These are phyloP conservation scores for Bombus soroeensis DNA, from an alignment of 1,140 invertebrate genomes.

Conservation along the genomic window DNA sequence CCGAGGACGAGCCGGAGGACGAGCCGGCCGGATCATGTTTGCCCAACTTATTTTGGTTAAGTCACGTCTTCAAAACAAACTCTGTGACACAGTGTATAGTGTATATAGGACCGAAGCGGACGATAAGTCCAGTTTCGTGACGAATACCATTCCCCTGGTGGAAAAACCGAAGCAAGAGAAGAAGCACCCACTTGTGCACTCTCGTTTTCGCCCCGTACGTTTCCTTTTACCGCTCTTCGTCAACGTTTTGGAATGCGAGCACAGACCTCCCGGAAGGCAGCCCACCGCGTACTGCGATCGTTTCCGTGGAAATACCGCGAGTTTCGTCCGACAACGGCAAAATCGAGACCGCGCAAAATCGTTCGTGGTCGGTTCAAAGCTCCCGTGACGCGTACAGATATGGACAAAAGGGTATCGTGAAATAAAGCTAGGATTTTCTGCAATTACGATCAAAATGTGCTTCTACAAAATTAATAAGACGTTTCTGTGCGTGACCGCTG, in stretches of 20 bases:
- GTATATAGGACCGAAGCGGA: constrained; percentile 43
- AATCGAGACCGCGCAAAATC: not conserved
- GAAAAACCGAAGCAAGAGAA: constrained; percentile 10
- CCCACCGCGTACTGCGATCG: constrained; percentile 19
- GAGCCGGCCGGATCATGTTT: constrained; percentile 29
- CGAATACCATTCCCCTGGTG: constrained; percentile 21
- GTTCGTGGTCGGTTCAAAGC: not conserved
- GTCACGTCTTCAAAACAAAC: constrained; percentile 63
- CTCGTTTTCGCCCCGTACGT: not conserved
- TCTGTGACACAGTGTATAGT: constrained; percentile 43
- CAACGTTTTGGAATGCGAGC: constrained; percentile 36
- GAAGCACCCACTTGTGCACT: not conserved
- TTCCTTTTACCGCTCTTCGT: constrained; percentile 38
- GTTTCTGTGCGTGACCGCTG: too few relatives aligned
- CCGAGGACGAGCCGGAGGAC: not conserved
- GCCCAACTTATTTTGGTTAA: constrained; percentile 58
- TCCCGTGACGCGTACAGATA: not conserved
- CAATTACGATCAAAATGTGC: not conserved
- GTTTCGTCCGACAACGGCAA: constrained; percentile 8
- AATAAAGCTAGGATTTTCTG: not conserved
- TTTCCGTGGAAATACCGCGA: constrained; percentile 45
- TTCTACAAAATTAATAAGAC: not conserved
- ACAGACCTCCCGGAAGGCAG: constrained; percentile 47
- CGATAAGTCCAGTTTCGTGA: constrained; percentile 56
- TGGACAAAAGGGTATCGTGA: not conserved